Percentiles rank a stretch among this genome's conserved stretches.
Evolutionary conservation across 2,113 vertebrate genomes (phyloP).

Genomic region (Hemicordylus capensis): DNA sequence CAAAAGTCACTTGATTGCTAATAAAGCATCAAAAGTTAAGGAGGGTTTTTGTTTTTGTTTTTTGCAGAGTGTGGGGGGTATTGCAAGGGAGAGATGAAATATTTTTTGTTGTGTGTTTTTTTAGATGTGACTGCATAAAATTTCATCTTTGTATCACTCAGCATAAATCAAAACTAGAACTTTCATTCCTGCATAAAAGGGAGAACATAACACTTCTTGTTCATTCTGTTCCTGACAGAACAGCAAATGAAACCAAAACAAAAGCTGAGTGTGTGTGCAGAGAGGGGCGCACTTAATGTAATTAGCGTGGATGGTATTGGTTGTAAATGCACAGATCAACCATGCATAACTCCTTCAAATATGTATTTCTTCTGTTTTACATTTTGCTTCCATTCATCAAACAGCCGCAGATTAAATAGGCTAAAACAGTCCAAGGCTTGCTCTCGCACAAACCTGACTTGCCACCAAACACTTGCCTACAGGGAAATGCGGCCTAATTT

Average conservation of each 20-base stretch:
- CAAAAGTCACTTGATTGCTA: conserved; percentile 5
- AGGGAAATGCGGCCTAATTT: background rate
- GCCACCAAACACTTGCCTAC: background rate
- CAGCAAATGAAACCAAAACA: conserved; percentile 17
- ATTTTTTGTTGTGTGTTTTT: background rate
- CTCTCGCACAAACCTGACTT: background rate
- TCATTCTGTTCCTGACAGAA: conserved; percentile 8
- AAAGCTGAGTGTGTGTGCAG: background rate
- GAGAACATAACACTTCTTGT: background rate
- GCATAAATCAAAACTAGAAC: conserved; percentile 6
- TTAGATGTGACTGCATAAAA: background rate
- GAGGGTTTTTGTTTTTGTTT: no score
- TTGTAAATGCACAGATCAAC: background rate
- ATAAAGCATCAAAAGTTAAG: background rate
- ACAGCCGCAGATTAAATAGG: background rate
- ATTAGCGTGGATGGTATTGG: background rate
- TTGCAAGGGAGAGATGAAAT: background rate
- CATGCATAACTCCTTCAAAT: background rate
- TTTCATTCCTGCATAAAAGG: background rate
- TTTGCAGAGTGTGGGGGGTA: background rate
- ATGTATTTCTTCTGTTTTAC: background rate
- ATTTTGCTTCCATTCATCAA: background rate
- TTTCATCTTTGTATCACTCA: background rate
- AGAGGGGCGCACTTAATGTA: background rate
- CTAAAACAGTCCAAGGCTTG: background rate